Conservation (phyloP, 2,888 invertebrate genomes). For the Pterostichus madidus region DNA sequence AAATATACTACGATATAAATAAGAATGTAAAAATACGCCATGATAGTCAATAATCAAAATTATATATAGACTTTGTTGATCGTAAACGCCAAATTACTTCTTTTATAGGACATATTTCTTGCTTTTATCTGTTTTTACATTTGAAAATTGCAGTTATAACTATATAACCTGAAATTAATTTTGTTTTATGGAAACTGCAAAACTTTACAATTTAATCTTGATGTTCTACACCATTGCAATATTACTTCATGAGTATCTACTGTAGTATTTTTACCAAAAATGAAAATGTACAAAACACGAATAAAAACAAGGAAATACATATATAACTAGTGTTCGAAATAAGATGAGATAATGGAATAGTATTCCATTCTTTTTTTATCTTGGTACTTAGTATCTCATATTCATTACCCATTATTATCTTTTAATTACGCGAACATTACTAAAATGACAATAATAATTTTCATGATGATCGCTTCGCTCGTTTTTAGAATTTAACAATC, state of each 20-base stretch:
- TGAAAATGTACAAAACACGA: too few species aligned
- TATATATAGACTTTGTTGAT: conserved; percentile 57
- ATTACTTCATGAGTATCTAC: neutral
- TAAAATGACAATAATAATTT: too few species aligned
- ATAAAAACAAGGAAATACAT: too few species aligned
- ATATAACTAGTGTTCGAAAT: too few species aligned
- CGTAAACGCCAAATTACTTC: conserved; percentile 58
- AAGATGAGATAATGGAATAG: too few species aligned
- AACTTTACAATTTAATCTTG: neutral
- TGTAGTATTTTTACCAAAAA: too few species aligned
- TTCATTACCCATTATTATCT: too few species aligned
- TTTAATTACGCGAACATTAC: too few species aligned
- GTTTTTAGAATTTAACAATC: too few species aligned
- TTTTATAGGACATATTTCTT: conserved; percentile 58
- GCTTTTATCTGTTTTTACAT: conserved; percentile 46
- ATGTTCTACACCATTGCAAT: neutral
- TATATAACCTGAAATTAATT: conserved; percentile 39
- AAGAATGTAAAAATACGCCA: conserved; percentile 39
- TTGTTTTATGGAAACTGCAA: conserved; percentile 49
- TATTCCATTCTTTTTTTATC: too few species aligned
- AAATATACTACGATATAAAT: conserved; percentile 45
- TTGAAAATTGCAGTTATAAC: conserved; percentile 41
- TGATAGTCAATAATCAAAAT: conserved; percentile 60
- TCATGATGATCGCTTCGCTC: too few species aligned
- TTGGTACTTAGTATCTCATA: too few species aligned